Evolutionary conservation across 2,113 vertebrate species (phyloP).

Genomic region (Thalassarche chlororhynchos): DNA sequence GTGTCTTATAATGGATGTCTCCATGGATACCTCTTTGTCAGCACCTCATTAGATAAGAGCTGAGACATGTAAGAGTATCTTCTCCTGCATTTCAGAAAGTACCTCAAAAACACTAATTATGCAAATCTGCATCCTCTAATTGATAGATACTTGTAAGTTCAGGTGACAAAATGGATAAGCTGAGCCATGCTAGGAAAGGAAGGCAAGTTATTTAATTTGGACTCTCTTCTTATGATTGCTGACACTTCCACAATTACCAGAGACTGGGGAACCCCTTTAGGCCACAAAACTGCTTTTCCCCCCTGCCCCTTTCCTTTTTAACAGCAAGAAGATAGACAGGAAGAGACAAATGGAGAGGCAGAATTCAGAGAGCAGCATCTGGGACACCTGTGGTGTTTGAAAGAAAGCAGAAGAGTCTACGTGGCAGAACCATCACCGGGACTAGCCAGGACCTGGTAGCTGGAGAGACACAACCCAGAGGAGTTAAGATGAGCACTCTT

Average conservation of each 20-base stretch:
- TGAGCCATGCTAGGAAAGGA: background rate
- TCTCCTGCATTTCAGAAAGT: conserved; percentile 15
- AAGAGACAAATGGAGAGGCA: background rate
- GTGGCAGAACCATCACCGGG: background rate
- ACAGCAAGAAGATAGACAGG: background rate
- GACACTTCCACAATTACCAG: background rate
- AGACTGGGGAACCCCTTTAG: background rate
- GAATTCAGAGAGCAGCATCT: background rate
- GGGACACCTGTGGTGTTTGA: background rate
- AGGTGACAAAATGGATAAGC: background rate
- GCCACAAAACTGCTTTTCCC: background rate
- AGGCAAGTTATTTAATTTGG: background rate
- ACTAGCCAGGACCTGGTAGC: background rate
- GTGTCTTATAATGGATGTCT: conserved; percentile 35
- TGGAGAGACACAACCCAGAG: background rate
- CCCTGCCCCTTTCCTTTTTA: background rate
- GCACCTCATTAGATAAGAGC: conserved; percentile 46
- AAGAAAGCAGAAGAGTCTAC: background rate
- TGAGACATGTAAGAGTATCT: background rate
- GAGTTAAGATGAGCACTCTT: background rate
- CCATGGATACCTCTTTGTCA: conserved; percentile 63
- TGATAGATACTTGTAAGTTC: background rate
- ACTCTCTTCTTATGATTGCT: background rate
- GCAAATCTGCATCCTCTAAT: conserved; percentile 15
- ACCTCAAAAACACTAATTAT: conserved; percentile 51